phyloP scores from a whole-genome alignment of 2,113 vertebrate species.

The Sinosuthora webbiana region DNA sequence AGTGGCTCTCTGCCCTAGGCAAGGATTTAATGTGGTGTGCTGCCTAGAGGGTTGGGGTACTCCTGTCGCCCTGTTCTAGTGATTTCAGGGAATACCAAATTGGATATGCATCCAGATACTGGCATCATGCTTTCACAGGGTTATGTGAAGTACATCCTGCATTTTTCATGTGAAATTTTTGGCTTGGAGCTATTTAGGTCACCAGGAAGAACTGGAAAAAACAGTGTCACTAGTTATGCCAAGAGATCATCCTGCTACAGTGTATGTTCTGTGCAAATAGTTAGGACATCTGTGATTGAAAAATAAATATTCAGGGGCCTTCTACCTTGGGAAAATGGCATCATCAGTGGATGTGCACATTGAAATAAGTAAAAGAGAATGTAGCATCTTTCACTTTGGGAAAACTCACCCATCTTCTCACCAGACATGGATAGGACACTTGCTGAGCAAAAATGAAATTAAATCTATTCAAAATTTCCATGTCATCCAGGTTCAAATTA shows the following conservation, averaged over 20 bases:
- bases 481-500: background rate
- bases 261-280: background rate
- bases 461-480: background rate
- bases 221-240: background rate
- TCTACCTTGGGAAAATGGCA: background rate
- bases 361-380: background rate
- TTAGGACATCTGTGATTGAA: background rate
- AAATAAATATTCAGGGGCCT: background rate
- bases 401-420: constrained; percentile 12
- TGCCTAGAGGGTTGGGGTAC: background rate
- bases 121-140: background rate
- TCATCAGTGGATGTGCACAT: background rate
- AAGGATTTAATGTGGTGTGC: background rate
- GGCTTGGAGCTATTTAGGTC: background rate
- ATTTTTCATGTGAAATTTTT: background rate
- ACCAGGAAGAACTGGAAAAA: background rate
- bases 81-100: background rate
- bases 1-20: background rate
- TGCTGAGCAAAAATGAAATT: background rate
- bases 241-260: background rate
- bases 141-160: background rate
- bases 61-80: background rate
- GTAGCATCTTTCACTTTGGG: background rate
- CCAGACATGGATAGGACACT: background rate
- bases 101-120: background rate